These are phyloP conservation scores for Galeopterus variegatus DNA, from an alignment of 2,113 vertebrate species.

Conservation along the genomic window DNA sequence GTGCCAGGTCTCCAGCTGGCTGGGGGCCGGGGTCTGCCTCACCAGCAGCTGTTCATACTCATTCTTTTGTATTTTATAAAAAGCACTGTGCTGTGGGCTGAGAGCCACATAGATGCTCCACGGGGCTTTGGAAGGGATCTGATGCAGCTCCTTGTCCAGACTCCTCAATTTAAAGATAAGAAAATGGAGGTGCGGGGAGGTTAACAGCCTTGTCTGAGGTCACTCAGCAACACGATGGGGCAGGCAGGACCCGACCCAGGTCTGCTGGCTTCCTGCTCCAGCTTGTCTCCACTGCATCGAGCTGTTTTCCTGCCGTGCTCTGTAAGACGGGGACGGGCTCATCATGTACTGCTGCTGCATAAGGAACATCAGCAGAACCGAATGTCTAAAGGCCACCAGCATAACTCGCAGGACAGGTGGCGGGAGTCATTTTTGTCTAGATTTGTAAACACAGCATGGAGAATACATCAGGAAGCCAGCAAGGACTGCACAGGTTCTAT, in stretches of 20 bases:
- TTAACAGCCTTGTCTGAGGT: not conserved
- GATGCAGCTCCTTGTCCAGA: not conserved
- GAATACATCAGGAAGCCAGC: conserved; percentile 55
- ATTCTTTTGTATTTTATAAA: not conserved
- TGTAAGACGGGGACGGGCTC: not conserved
- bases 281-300: not conserved
- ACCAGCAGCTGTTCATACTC: not conserved
- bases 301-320: not conserved
- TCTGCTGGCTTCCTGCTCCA: not conserved
- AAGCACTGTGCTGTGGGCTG: not conserved
- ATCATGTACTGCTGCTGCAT: not conserved
- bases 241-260: not conserved
- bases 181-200: not conserved
- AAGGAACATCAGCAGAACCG: conserved; percentile 41
- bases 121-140: not conserved
- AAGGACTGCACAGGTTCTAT: not conserved
- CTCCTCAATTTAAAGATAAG: not conserved
- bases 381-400: conserved; percentile 80
- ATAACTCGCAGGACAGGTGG: conserved; percentile 77
- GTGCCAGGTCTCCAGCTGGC: not conserved
- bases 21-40: not conserved
- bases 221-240: not conserved
- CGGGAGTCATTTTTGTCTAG: conserved; percentile 73
- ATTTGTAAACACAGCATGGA: conserved; percentile 82
- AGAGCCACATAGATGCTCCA: not conserved